Conservation (phyloP, 2,797 vertebrate species). For the Poeciliopsis turneri region DNA sequence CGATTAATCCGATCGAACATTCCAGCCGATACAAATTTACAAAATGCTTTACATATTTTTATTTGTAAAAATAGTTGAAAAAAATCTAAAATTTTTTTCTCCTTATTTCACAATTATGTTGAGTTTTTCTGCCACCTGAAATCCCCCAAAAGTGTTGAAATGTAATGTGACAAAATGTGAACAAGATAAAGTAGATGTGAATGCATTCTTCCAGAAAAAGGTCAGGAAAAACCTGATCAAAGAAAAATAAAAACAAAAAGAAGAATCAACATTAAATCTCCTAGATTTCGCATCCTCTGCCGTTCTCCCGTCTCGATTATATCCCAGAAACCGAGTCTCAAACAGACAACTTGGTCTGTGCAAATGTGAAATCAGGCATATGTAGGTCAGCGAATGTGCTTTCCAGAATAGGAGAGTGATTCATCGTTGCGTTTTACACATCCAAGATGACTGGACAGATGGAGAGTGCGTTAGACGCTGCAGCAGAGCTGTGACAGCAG, state of each 20-base stretch:
- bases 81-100: neutral
- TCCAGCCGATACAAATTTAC: neutral
- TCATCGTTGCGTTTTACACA: slow-evolving; percentile 48
- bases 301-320: neutral
- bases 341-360: slow-evolving; percentile 9
- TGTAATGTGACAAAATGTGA: neutral
- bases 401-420: slow-evolving; percentile 58
- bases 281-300: neutral
- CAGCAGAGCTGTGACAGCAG: slow-evolving; percentile 54
- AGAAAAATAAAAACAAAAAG: too few relatives aligned
- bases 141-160: neutral
- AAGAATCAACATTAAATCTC: neutral
- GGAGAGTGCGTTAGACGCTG: slow-evolving; percentile 47
- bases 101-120: neutral
- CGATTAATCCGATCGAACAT: too few relatives aligned
- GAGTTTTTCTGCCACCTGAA: neutral
- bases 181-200: neutral
- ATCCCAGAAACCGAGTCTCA: slow-evolving; percentile 1
- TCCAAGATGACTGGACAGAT: slow-evolving; percentile 52
- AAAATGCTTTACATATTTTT: neutral
- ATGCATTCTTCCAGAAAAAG: neutral
- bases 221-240: neutral
- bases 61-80: neutral
- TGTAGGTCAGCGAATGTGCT: slow-evolving; percentile 46
- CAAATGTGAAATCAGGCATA: slow-evolving; percentile 25